Conservation (phyloP, 2,888 invertebrate species). For the Odontothrips loti region DNA sequence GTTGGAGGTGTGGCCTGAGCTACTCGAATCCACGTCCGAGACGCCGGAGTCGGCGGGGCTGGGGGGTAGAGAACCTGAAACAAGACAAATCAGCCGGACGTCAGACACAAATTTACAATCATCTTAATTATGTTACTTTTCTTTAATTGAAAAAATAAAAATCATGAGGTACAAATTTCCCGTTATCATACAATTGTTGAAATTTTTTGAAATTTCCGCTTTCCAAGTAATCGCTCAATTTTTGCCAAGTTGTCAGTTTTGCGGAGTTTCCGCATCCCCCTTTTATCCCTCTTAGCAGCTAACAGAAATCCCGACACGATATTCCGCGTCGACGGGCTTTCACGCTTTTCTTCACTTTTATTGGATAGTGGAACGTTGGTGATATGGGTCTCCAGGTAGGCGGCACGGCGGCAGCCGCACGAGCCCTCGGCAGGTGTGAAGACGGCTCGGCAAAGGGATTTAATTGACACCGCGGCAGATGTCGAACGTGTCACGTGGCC, state of each 20-base stretch:
- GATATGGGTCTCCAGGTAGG: neutral
- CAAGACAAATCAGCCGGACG: constrained; percentile 46
- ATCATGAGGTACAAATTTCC: too few relatives aligned
- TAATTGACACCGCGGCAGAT: neutral
- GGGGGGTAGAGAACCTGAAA: constrained; percentile 86
- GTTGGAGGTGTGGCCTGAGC: constrained; percentile 56
- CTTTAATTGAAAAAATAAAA: too few relatives aligned
- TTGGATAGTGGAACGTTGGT: neutral
- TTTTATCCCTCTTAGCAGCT: too few relatives aligned
- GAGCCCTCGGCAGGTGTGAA: neutral
- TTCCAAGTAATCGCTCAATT: too few relatives aligned
- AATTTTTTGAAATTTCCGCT: too few relatives aligned
- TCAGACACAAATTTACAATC: neutral
- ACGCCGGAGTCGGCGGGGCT: constrained; percentile 97
- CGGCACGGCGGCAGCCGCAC: neutral
- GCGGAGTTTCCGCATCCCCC: too few relatives aligned
- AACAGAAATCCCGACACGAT: too few relatives aligned
- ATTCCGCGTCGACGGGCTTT: too few relatives aligned
- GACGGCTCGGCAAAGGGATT: neutral
- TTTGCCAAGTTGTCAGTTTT: too few relatives aligned
- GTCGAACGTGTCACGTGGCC: neutral
- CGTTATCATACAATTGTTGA: too few relatives aligned
- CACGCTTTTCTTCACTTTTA: too few relatives aligned
- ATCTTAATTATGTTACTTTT: too few relatives aligned
- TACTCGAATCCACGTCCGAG: constrained; percentile 93